Evolutionary conservation across 2,113 vertebrate genomes (phyloP), one percentile per base, ranked within the genome.

Genomic region (Seriola aureovittata): DNA sequence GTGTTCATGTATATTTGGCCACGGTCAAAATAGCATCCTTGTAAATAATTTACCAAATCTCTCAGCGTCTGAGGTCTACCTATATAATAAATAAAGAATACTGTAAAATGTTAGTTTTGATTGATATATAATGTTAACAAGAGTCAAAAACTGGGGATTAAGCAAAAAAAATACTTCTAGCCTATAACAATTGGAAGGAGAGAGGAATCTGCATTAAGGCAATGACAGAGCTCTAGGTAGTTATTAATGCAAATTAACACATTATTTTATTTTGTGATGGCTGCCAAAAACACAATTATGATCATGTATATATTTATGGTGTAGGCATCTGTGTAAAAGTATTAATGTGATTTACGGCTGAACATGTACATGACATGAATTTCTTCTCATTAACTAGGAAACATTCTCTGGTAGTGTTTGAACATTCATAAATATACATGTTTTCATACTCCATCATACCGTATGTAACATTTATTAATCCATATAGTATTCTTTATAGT

Each of bases 1-100:
- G 73, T 79, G 76, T 79, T 88, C 54, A 80, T 81, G 64, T 85
- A 52, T 81, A 84, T 89, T 89, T 90, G 84, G 85, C 78, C 66
- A 79, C 42, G 44, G 54, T 85, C 67, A 87, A 62, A 87, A 75
- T 44, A 72, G 50, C 21, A 71, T 81, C 66, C 42, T 55, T 84
- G 78, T 80, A 82, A 80, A 90, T 85, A 84, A 81, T 65, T 59
- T 80, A 89, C 70, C 34, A 71, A 81, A 58, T 77, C 60, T 73
- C 32, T 64, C 57, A 60, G 58, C 64, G 71, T 80, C 48, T 29
- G 44, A 75, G 60, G 59, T 70, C 62, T 84, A 77, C 70, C 50
- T 80, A 68, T 70, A 70, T 48, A 84, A 87, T 89, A 89, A 86
- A 89, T 83, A 75, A 60, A 82, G 29, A 85, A 67, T 76, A 82